A percentile compares a stretch with the other conserved stretches of the same genome.
Evolutionary conservation across 2,888 invertebrate genomes (phyloP).

Genomic region (Heliconius ismenius): DNA sequence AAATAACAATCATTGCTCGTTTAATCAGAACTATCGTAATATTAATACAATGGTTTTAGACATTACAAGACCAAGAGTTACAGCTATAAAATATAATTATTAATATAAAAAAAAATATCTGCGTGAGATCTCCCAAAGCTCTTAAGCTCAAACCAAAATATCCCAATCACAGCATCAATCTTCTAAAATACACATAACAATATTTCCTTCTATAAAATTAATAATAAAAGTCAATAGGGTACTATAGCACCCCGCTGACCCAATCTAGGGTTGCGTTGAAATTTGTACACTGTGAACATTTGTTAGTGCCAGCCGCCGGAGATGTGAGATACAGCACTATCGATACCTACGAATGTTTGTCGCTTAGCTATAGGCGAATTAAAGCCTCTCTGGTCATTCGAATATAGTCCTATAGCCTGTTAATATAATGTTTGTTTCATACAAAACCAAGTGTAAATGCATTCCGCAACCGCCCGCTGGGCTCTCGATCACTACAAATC

Average conservation of each 20-base stretch:
- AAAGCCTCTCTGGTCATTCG: constrained; percentile 59
- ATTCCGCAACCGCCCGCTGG: constrained; percentile 78
- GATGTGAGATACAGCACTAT: constrained; percentile 78
- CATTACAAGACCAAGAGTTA: neutral
- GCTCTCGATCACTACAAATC: constrained; percentile 80
- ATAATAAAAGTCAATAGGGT: constrained; percentile 42
- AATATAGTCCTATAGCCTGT: constrained; percentile 54
- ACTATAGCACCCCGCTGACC: constrained; percentile 47
- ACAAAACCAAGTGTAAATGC: constrained; percentile 55
- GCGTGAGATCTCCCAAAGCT: neutral
- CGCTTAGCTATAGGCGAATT: constrained; percentile 77
- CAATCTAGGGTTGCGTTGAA: constrained; percentile 62
- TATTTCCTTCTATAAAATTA: constrained; percentile 45
- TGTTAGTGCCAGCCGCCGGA: constrained; percentile 69
- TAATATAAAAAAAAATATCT: neutral
- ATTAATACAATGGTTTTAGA: neutral
- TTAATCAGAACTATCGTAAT: neutral
- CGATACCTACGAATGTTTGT: constrained; percentile 79
- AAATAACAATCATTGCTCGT: neutral
- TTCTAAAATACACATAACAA: constrained; percentile 29
- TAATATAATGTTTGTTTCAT: constrained; percentile 54
- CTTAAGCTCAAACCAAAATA: neutral
- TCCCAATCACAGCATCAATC: constrained; percentile 18
- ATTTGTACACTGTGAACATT: constrained; percentile 76
- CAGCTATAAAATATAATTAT: neutral